Conservation (phyloP, 1,140 invertebrate species). For the Ganaspis sp. region DNA sequence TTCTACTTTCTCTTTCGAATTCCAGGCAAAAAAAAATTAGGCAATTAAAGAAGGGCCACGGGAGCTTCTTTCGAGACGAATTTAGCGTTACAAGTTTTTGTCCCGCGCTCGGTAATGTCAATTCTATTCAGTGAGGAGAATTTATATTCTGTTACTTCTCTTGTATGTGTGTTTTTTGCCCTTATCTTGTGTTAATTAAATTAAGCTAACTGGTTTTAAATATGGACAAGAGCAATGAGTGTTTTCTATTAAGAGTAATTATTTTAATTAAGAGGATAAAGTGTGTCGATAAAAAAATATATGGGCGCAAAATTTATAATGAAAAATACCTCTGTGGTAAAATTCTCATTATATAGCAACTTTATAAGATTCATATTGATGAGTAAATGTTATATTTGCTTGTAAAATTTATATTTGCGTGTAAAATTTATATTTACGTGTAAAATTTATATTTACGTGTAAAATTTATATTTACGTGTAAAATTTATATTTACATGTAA, state of each 20-base stretch:
- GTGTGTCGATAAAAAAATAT: too few relatives aligned
- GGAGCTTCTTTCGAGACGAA: slow-evolving; percentile 14
- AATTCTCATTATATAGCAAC: too few relatives aligned
- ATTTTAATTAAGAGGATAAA: background rate
- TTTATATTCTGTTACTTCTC: background rate
- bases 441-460: too few relatives aligned
- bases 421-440: too few relatives aligned
- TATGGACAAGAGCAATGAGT: background rate
- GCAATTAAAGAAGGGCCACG: slow-evolving; percentile 20
- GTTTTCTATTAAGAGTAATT: background rate
- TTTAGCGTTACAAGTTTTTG: slow-evolving; percentile 23
- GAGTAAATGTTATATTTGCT: too few relatives aligned
- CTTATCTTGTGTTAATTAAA: background rate
- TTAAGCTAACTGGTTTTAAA: background rate
- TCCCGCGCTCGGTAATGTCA: background rate
- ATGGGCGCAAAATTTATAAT: too few relatives aligned
- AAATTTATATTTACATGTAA: too few relatives aligned
- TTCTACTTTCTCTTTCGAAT: slow-evolving; percentile 60
- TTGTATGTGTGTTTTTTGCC: background rate
- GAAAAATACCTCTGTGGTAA: too few relatives aligned
- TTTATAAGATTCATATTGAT: too few relatives aligned
- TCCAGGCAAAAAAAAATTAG: slow-evolving; percentile 16
- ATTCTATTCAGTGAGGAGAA: background rate
- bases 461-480: too few relatives aligned
- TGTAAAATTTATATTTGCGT: too few relatives aligned